Evolutionary conservation across 2,797 vertebrate species (phyloP), one percentile per base, ranked within the genome.

Genomic region (Garrulus glandarius): DNA sequence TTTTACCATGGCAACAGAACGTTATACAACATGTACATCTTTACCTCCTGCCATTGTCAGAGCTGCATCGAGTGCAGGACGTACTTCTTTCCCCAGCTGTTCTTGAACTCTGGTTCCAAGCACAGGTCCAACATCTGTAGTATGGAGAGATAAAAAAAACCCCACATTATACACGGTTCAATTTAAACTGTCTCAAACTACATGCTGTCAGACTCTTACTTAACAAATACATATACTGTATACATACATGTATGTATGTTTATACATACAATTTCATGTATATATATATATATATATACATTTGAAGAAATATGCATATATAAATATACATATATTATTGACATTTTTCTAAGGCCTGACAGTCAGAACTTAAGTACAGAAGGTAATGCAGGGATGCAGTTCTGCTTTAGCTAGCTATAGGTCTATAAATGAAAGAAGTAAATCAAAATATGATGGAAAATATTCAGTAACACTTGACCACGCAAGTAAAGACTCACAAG

Each of bases 21-120:
- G 41, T 27, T 21, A 64, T 15, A 78, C 46, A 86, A 21, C 24
- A 50, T 34, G 47, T 8, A 24, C 6, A 81, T 92, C 67, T 93
- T 94, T 98, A 99, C 99, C 99, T 99, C 97, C 98, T 50, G 98
- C 98, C 98, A 99, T 99, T 71, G 97, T 98, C 52, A 99, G 98
- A 52, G 97, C 98, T 10, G 98, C 97, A 90, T 99, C 98, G 30
- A 99, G 97, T n/a, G 99, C 98, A 0, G 99, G 99, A n/a, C 94
- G 97, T 9, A 99, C 98, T 60, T 98, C 98, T 96, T 98, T 99
- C 82, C 96, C 98, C 83, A 99, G 86, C 60, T 98, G 98, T 13
- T 98, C 97, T 2, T 98, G 98, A 93, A 99, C 99, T 94, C 96
- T 97, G 20, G 84, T 98, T 76, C 99, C 99, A 64, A 99, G 98